A percentile compares a stretch with the other conserved stretches of the same genome.
These are phyloP conservation scores for Pseudoips prasinana DNA, from an alignment of 2,888 invertebrate species.

Conservation along the genomic window DNA sequence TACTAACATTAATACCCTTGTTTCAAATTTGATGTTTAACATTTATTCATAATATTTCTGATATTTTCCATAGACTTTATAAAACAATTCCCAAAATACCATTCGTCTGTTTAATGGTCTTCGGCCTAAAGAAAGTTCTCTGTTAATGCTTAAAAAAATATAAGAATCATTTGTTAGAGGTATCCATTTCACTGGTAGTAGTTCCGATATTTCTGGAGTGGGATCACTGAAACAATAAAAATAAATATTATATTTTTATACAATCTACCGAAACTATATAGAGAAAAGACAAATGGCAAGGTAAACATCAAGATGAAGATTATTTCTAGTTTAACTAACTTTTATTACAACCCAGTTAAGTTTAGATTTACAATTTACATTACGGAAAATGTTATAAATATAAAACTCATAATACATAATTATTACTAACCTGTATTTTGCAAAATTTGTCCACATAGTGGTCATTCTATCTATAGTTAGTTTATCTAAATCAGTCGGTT, in stretches of 20 bases:
- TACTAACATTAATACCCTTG: no score
- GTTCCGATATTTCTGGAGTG: slow-evolving; percentile 39
- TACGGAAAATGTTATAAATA: no score
- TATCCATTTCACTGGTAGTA: slow-evolving; percentile 48
- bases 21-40: no score
- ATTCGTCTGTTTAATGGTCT: slow-evolving; percentile 41
- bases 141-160: slow-evolving; percentile 38
- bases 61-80: slow-evolving; percentile 27
- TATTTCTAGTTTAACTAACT: no score
- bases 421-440: slow-evolving; percentile 50
- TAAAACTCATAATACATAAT: no score
- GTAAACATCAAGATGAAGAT: no score
- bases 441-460: slow-evolving; percentile 64
- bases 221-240: slow-evolving; percentile 43
- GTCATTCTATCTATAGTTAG: slow-evolving; percentile 52
- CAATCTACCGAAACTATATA: neutral
- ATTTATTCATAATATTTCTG: no score
- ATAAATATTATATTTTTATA: neutral
- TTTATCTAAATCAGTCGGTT: slow-evolving; percentile 39
- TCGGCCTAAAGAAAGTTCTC: slow-evolving; percentile 27
- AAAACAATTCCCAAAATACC: slow-evolving; percentile 52
- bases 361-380: no score
- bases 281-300: no score
- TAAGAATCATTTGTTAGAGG: slow-evolving; percentile 29
- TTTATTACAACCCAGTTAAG: no score